Base-by-base conservation (phyloP, 1,140 invertebrate species). In the Drosophila jambulina region DNA sequence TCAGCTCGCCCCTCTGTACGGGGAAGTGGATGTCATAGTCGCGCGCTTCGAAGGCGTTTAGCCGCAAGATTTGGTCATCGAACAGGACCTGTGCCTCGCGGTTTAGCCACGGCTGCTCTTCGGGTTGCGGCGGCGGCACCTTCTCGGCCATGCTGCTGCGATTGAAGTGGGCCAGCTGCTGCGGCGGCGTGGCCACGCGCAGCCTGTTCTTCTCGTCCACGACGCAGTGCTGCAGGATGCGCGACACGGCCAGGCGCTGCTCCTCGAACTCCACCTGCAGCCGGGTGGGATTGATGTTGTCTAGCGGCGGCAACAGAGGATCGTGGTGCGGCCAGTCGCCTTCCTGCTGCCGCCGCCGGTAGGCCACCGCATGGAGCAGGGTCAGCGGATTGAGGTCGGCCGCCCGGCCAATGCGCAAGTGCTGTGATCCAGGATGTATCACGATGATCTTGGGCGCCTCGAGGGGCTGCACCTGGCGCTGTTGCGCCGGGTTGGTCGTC, bases 371-470 rank as follows among this genome's bases (percentile, higher is more conserved):
- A 93, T 99, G 97, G 15, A 98, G 94, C 46, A 98, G 94, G 15
- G 95, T 96, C 43, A 96, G 94, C 34, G 98, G 98, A 92, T 97
- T 96, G 3, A 97, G 93, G 93, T 99, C 98, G 1, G 97, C 97
- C 9, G 98, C 98, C 91, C 97, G 93, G 4, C 98, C 98, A 85
- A 99, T 97, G 53, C 97, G 93, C 17, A 99, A 94, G 91, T 98
- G 96, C 51, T 96, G 95, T 0, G 98, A 99, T 10, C 98, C 98
- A 57, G 98, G 98, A 93, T 99, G 98, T 51, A 99, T 98, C n/a
- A 99, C 96, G 45, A 99, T 96, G 34, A 98, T 96, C 32, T 96
- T 96, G 80, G 97, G 96, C 2, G 96, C 92, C 42, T 91, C 90
- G 45, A 91, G 17, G 0, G 85, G 85, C 34, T 84, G 84, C 32